Evolutionary conservation across 2,888 invertebrate genomes (phyloP).

Genomic region (Pterostichus niger): DNA sequence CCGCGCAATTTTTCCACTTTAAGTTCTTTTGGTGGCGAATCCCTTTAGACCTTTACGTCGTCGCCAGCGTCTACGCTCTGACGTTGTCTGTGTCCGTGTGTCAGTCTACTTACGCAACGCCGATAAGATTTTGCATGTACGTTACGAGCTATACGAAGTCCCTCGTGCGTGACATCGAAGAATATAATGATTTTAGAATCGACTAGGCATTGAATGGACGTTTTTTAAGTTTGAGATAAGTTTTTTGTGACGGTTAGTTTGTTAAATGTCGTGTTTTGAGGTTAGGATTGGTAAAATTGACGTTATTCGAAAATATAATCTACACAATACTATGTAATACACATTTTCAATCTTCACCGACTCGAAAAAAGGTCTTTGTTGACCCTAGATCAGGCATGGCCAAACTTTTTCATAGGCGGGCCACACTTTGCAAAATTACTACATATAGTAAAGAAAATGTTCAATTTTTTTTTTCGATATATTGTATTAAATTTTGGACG

Average conservation of each 20-base stretch:
- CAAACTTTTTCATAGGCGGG: too few relatives aligned
- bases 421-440: too few relatives aligned
- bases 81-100: background rate
- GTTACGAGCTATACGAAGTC: background rate
- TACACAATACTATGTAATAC: too few relatives aligned
- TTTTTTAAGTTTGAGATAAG: slow-evolving; percentile 32
- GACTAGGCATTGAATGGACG: slow-evolving; percentile 10
- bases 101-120: slow-evolving; percentile 23
- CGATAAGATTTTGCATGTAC: slow-evolving; percentile 47
- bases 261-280: background rate
- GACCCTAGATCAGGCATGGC: too few relatives aligned
- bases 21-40: slow-evolving; percentile 50
- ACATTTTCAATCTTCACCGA: background rate
- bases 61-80: background rate
- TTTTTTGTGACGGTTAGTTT: slow-evolving; percentile 23
- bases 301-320: too few relatives aligned
- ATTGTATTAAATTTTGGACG: too few relatives aligned
- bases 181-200: slow-evolving; percentile 44
- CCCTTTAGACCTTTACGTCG: slow-evolving; percentile 29
- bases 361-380: too few relatives aligned
- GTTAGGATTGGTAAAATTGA: slow-evolving; percentile 16
- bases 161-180: slow-evolving; percentile 17
- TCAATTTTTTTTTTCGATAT: too few relatives aligned
- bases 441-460: too few relatives aligned
- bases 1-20: slow-evolving; percentile 54